phyloP scores from a whole-genome alignment of 2,888 invertebrate genomes.

The Ophioninae sp. region DNA sequence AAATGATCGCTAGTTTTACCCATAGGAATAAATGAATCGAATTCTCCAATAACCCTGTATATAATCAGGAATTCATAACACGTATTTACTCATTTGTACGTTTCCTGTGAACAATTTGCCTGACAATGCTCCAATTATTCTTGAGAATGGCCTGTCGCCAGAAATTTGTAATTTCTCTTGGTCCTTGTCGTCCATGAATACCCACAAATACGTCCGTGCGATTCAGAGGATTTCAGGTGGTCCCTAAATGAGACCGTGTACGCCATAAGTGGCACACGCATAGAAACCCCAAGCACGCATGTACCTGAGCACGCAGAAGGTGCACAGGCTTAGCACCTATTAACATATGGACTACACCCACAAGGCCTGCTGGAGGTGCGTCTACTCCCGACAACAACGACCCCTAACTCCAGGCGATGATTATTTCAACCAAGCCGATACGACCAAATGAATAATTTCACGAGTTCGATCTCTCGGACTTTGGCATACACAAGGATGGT shows the following conservation, averaged over 20 bases:
- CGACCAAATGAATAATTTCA: slow-evolving; percentile 58
- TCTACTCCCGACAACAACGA: neutral
- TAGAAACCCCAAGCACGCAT: neutral
- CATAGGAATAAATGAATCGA: too few species aligned
- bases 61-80: neutral
- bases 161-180: neutral
- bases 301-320: neutral
- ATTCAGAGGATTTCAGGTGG: neutral
- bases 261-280: slow-evolving; percentile 17
- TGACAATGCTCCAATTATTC: neutral
- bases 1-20: too few species aligned
- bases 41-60: too few species aligned
- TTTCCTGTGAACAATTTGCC: neutral
- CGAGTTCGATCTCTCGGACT: slow-evolving; percentile 40
- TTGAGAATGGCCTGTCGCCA: neutral
- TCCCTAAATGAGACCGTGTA: neutral
- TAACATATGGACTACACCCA: neutral
- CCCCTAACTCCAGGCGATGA: slow-evolving; percentile 44
- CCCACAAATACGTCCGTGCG: neutral
- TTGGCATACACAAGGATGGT: neutral
- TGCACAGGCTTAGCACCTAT: neutral
- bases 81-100: neutral
- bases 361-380: slow-evolving; percentile 22
- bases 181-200: too few species aligned
- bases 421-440: slow-evolving; percentile 57